Percentiles rank a stretch among this genome's conserved stretches.
These are phyloP conservation scores for Notiomystis cincta DNA, from an alignment of 2,113 vertebrate genomes.

Conservation along the genomic window DNA sequence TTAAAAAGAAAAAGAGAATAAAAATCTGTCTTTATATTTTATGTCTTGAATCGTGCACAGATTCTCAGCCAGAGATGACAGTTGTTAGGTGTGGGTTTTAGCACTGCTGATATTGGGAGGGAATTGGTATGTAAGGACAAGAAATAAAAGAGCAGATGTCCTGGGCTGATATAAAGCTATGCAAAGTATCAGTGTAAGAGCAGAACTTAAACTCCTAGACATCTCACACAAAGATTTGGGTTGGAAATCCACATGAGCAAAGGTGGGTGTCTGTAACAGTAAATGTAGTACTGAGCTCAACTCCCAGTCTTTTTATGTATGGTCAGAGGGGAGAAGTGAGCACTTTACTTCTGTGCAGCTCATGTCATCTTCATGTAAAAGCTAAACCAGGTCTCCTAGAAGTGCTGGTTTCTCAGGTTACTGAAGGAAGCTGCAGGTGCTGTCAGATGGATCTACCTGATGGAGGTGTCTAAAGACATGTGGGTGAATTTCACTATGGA, in stretches of 20 bases:
- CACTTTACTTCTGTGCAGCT: background rate
- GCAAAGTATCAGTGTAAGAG: background rate
- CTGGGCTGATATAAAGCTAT: background rate
- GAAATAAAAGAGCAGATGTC: background rate
- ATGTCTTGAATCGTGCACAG: background rate
- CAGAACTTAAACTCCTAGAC: background rate
- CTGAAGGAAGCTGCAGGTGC: rapidly evolving
- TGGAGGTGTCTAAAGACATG: background rate
- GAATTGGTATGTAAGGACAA: background rate
- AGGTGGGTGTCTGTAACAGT: background rate
- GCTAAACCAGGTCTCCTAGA: background rate
- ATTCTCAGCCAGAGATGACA: background rate
- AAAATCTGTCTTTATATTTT: background rate
- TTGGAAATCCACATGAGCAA: background rate
- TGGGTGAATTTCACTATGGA: background rate
- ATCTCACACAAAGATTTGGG: background rate
- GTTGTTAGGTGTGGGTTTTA: background rate
- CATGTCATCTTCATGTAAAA: background rate
- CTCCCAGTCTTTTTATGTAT: background rate
- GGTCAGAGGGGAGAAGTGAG: background rate
- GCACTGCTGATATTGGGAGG: background rate
- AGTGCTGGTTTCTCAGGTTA: background rate
- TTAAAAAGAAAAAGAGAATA: background rate
- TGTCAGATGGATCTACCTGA: rapidly evolving
- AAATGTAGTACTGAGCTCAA: background rate